Evolutionary conservation across 2,797 vertebrate genomes (phyloP).

Genomic region (Anguilla anguilla): DNA sequence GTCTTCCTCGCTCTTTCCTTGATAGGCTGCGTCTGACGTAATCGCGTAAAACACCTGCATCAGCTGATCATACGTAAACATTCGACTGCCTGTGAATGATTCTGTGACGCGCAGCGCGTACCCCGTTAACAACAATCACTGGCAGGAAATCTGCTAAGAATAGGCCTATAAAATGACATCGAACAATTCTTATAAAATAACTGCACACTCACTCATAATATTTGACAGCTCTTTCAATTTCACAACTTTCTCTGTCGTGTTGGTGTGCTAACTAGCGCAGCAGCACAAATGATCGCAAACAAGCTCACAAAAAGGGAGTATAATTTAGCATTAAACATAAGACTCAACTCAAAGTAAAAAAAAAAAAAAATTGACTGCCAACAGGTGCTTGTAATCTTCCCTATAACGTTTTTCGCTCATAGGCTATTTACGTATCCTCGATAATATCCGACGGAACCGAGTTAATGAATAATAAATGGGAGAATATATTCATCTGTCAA

Average conservation of each 20-base stretch:
- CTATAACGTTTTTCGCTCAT: too few species aligned
- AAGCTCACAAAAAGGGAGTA: not conserved
- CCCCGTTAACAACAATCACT: not conserved
- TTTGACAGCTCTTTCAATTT: not conserved
- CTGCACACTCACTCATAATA: not conserved
- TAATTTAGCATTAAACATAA: too few species aligned
- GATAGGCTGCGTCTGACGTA: conserved; percentile 30
- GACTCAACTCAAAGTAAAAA: too few species aligned
- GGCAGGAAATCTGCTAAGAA: not conserved
- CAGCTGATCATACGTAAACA: conserved; percentile 21
- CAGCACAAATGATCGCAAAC: not conserved
- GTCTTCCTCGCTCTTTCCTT: conserved; percentile 17
- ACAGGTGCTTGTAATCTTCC: too few species aligned
- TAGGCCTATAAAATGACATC: not conserved
- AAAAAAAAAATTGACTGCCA: too few species aligned
- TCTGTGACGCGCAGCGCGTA: not conserved
- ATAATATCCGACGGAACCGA: too few species aligned
- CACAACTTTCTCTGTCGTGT: not conserved
- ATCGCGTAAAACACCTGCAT: conserved; percentile 34
- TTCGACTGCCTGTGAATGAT: not conserved
- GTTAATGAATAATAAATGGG: too few species aligned
- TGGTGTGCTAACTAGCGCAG: not conserved
- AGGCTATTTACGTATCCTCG: too few species aligned
- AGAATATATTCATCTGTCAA: too few species aligned
- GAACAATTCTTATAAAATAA: not conserved